Base-by-base conservation (phyloP, 2,113 vertebrate genomes). In the Dipodomys stephensi region DNA sequence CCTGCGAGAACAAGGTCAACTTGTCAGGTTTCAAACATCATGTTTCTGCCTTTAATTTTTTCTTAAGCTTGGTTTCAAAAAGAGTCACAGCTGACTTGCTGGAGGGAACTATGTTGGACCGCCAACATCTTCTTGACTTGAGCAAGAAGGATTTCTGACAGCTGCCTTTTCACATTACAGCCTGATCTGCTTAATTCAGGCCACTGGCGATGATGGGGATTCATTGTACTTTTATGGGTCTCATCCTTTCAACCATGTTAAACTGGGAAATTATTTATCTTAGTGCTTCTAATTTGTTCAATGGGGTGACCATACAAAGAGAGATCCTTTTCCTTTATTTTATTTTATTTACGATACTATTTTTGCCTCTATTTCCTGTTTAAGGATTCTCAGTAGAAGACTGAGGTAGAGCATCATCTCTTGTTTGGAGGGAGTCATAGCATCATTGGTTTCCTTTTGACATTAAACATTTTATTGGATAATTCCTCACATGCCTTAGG, bases 241-340 rank as follows among this genome's bases (percentile, higher is more conserved):
- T 86, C 95, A 94, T 96, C 88, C 95, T 83, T 94, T 96, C 88
- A 88, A 95, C 87, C 96, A 91, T 0, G 49, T 96, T 97, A 96
- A 97, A 96, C 68, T 72, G 92, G 87, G 92, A 96, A 95, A 77
- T 7, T 57, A 85, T 97, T 97, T 97, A 94, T 95, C n/a, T 90
- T 19, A 32, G 9, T 6, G 2, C 77, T 96, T 97, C 83, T 96
- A 95, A 87, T 96, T 97, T 95, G 73, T 94, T 57, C 91, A 96
- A 79, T 91, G 97, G 94, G 93, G 72, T 96, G 94, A 97, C 88
- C 96, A 96, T 96, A 96, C 96, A 96, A 95, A 95, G 28, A 19
- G 3, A 2, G 35, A 6, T 3, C 27, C 72, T 68, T 49, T 27
- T 53, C 53, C 53, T 57, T 57, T 57, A 13, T 57, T 13, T 90